phyloP scores from a whole-genome alignment of 1,140 invertebrate species.

The Mycetomoellerius zeteki region DNA sequence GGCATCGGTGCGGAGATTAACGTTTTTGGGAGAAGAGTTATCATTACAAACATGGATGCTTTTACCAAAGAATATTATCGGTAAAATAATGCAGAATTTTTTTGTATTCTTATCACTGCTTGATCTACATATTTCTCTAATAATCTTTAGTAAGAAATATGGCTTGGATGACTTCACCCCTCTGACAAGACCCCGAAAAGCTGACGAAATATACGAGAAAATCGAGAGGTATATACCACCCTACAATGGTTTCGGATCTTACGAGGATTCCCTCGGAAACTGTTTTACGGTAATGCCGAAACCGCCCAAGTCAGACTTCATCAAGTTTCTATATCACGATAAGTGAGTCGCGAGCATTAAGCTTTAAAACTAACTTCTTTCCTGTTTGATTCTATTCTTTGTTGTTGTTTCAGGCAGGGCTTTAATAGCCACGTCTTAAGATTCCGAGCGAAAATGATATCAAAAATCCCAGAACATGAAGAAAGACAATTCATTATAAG shows the following conservation, averaged over 20 bases:
- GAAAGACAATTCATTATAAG: slow-evolving; percentile 93
- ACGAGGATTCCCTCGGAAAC: slow-evolving; percentile 95
- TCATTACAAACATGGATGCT: slow-evolving; percentile 94
- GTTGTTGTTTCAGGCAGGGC: slow-evolving; percentile 87
- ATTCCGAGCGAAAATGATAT: slow-evolving; percentile 92
- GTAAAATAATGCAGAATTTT: slow-evolving; percentile 66
- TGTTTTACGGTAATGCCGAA: slow-evolving; percentile 93
- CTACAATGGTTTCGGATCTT: slow-evolving; percentile 95
- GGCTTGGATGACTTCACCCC: slow-evolving; percentile 89
- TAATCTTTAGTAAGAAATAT: slow-evolving; percentile 81
- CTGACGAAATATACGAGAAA: slow-evolving; percentile 82
- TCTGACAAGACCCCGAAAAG: slow-evolving; percentile 85
- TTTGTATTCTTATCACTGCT: neutral
- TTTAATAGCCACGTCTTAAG: slow-evolving; percentile 93
- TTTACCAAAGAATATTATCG: slow-evolving; percentile 96
- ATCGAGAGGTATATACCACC: slow-evolving; percentile 90
- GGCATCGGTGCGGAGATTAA: slow-evolving; percentile 93
- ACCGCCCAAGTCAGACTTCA: slow-evolving; percentile 91
- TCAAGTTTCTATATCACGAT: slow-evolving; percentile 94
- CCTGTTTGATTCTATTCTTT: neutral
- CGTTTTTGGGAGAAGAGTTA: slow-evolving; percentile 93
- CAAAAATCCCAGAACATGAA: slow-evolving; percentile 90
- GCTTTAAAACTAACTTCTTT: neutral
- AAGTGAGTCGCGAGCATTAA: slow-evolving; percentile 84
- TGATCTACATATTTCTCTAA: slow-evolving; percentile 7